Base-by-base conservation (phyloP, 2,797 vertebrate species). In the Centroberyx gerrardi region DNA sequence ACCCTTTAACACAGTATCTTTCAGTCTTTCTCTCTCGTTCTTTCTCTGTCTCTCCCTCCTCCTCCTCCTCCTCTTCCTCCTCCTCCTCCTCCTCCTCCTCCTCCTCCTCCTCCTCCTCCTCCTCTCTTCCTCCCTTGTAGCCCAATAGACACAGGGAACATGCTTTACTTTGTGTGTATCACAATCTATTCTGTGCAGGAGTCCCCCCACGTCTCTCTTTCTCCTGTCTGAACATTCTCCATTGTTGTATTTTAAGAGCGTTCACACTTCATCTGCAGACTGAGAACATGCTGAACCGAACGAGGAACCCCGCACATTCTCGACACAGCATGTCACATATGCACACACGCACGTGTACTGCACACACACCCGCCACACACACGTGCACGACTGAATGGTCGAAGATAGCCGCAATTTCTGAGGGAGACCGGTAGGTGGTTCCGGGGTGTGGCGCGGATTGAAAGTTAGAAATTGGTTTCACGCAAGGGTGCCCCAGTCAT, bases 381-480 rank as follows among this genome's bases (percentile, higher is more conserved):
- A 70, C 58, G 63, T 53, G 55, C 58, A 44, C 22, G 31, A 68
- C 36, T 52, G n/a, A 72, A 12, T 22, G 61, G 58, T 53, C 70
- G 64, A 64, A 80, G 15, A 81, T 60, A 62, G 66, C 65, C 80
- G 60, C 70, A 74, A 36, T 90, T 87, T 87, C 76, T 58, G 64
- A 72, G 80, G 76, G 64, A 81, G 86, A 75, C 88, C 87, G 82
- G 83, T 79, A 81, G 89, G 91, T 91, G 84, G 88, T 86, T 90
- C 76, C 70, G 73, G 81, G 82, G 81, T 78, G 88, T 77, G 81
- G 81, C 83, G 81, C 12, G 72, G 81, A 92, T 87, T 92, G 84
- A 91, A 90, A 88, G 87, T 94, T 89, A 69, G 85, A 94, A 94
- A 94, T 93, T 93, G 91, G 90, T 91, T 95, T 96, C 91, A 93